Conservation (phyloP, 2,113 vertebrate species). For the Sinocyclocheilus anophthalmus region DNA sequence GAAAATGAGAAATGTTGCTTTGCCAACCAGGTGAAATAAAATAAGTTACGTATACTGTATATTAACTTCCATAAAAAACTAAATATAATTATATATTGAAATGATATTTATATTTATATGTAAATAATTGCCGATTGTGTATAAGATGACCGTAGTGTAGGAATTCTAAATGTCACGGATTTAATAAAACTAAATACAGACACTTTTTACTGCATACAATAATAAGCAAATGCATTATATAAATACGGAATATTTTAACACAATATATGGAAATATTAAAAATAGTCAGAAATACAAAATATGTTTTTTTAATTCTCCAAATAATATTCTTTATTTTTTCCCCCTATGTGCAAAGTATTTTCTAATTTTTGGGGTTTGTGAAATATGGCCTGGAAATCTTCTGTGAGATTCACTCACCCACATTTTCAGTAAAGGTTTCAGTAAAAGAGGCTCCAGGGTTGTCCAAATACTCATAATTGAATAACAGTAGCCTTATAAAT, state of each 20-base stretch:
- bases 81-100: too few relatives aligned
- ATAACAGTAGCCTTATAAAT: constrained; percentile 1
- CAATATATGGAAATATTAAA: background rate
- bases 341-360: background rate
- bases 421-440: background rate
- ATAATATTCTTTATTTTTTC: background rate
- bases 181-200: too few relatives aligned
- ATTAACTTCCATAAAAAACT: too few relatives aligned
- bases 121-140: too few relatives aligned
- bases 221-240: too few relatives aligned
- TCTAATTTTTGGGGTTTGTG: background rate
- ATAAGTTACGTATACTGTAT: too few relatives aligned
- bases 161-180: too few relatives aligned
- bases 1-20: too few relatives aligned
- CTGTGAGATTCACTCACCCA: background rate
- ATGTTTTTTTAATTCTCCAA: background rate
- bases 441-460: background rate
- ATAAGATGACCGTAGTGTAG: too few relatives aligned
- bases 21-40: too few relatives aligned
- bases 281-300: background rate
- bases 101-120: too few relatives aligned
- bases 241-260: background rate
- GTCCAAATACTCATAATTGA: constrained; percentile 13
- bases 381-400: background rate
- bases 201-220: background rate